Evolutionary conservation across 2,888 invertebrate species (phyloP).

Genomic region (Litoditis marina): DNA sequence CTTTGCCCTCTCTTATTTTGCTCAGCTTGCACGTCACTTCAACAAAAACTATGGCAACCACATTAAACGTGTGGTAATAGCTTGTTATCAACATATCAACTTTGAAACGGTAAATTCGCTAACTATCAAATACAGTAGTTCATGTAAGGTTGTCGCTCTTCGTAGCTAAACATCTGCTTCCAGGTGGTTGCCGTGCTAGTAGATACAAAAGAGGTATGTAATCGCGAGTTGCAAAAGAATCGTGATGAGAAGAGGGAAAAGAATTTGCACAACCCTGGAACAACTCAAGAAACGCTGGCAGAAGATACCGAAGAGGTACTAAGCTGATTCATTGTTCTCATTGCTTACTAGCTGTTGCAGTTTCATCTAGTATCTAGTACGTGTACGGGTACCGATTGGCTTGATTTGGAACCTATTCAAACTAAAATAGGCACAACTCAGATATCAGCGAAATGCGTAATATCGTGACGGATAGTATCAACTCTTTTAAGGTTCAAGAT

Average conservation of each 20-base stretch:
- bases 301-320: constrained; percentile 1
- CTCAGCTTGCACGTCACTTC: too few relatives aligned
- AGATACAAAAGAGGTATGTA: constrained; percentile 8
- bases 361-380: too few relatives aligned
- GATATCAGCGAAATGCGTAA: background rate
- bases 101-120: background rate
- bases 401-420: too few relatives aligned
- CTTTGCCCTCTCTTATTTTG: too few relatives aligned
- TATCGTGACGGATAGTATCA: background rate
- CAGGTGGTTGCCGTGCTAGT: constrained; percentile 14
- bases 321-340: background rate
- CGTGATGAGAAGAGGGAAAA: constrained; percentile 12
- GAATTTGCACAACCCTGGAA: constrained; percentile 7
- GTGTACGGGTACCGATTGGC: too few relatives aligned
- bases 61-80: background rate
- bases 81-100: background rate
- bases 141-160: too few relatives aligned
- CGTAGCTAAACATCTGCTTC: background rate
- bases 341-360: background rate
- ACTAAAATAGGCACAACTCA: too few relatives aligned
- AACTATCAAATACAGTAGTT: background rate
- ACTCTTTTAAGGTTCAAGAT: constrained; percentile 5
- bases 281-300: background rate
- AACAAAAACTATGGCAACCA: too few relatives aligned
- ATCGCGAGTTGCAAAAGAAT: constrained; percentile 11